phyloP scores from a whole-genome alignment of 2,797 vertebrate species.

The Hypotaenidia philippensis region DNA sequence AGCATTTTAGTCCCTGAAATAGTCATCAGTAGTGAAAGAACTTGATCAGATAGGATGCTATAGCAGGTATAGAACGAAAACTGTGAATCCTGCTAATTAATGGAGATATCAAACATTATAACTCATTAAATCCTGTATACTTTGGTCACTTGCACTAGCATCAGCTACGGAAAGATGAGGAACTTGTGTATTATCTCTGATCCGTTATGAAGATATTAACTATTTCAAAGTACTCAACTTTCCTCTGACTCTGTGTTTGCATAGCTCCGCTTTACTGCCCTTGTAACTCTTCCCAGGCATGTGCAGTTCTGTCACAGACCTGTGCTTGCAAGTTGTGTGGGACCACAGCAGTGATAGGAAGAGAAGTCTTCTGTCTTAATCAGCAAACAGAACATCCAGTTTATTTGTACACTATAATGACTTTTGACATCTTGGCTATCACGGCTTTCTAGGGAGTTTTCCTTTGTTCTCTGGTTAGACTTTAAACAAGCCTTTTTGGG shows the following conservation, averaged over 20 bases:
- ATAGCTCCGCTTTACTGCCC: not conserved
- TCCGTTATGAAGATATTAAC: not conserved
- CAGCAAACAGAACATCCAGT: not conserved
- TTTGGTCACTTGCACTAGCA: not conserved
- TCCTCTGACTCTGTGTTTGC: not conserved
- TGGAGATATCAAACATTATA: not conserved
- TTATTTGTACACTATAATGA: not conserved
- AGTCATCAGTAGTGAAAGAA: not conserved
- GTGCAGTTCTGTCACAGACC: not conserved
- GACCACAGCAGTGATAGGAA: not conserved
- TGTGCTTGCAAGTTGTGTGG: not conserved
- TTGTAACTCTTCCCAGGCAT: not conserved
- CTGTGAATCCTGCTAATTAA: not conserved
- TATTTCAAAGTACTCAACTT: not conserved
- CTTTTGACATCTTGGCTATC: not conserved
- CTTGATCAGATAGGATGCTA: not conserved
- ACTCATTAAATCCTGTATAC: not conserved
- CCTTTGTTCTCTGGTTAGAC: not conserved
- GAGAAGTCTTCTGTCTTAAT: not conserved
- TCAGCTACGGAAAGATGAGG: not conserved
- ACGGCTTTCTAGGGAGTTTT: not conserved
- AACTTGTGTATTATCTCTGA: not conserved
- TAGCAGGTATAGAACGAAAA: not conserved
- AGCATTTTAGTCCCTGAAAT: not conserved
- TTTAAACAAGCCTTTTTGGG: not conserved